phyloP scores from a whole-genome alignment of 2,888 invertebrate species.

The Parthenolecanium corni region DNA sequence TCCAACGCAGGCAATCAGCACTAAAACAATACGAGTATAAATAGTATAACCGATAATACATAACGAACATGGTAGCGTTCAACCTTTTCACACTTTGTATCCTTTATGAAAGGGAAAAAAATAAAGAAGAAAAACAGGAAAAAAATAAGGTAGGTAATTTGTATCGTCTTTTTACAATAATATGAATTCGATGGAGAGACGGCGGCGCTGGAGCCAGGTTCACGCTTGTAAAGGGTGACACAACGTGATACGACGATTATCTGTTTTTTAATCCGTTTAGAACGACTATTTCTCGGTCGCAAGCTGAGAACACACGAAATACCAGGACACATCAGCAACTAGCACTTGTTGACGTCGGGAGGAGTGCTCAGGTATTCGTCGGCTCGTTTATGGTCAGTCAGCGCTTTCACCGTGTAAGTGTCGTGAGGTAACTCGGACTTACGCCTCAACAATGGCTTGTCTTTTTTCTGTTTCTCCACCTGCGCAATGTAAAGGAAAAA shows the following conservation, averaged over 20 bases:
- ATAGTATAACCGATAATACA: background rate
- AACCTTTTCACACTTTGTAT: background rate
- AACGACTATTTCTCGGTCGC: too few relatives aligned
- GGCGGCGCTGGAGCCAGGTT: too few relatives aligned
- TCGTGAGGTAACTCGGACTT: constrained; percentile 94
- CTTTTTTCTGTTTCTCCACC: constrained; percentile 58
- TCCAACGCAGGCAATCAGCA: background rate
- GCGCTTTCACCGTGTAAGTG: constrained; percentile 76
- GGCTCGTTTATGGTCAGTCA: constrained; percentile 83
- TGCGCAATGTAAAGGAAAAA: constrained; percentile 40
- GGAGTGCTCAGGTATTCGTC: constrained; percentile 80
- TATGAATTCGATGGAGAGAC: too few relatives aligned
- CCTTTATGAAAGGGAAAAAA: too few relatives aligned
- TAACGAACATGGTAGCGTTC: background rate
- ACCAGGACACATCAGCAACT: constrained; percentile 39
- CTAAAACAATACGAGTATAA: background rate
- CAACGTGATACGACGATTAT: too few relatives aligned
- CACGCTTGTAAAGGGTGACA: too few relatives aligned
- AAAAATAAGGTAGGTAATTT: too few relatives aligned
- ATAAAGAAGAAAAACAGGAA: too few relatives aligned
- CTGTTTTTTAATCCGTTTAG: too few relatives aligned
- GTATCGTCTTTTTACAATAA: too few relatives aligned
- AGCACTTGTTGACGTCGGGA: constrained; percentile 78
- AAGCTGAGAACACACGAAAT: background rate
- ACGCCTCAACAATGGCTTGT: constrained; percentile 71